These are phyloP conservation scores for Phocides pigmalion DNA, from an alignment of 1,140 invertebrate genomes.

Conservation along the genomic window DNA sequence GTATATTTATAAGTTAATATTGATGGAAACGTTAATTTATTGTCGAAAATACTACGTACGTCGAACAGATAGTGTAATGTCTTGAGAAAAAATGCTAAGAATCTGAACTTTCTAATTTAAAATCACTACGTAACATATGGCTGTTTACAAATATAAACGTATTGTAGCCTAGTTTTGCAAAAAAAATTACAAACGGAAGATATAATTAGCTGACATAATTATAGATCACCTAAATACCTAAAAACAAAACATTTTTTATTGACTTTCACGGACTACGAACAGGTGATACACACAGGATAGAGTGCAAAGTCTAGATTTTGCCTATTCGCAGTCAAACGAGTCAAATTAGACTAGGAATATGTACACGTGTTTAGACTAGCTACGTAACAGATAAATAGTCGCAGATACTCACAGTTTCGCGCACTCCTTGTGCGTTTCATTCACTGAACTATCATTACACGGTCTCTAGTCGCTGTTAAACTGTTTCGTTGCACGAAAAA, in stretches of 20 bases:
- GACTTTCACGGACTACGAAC: slow-evolving; percentile 42
- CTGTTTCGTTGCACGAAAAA: slow-evolving; percentile 55
- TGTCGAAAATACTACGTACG: too few relatives aligned
- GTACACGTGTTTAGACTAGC: slow-evolving; percentile 48
- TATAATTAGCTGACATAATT: too few relatives aligned
- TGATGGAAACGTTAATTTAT: too few relatives aligned
- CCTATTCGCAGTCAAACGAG: slow-evolving; percentile 37
- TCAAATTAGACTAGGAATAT: slow-evolving; percentile 44
- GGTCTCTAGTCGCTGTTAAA: slow-evolving; percentile 7
- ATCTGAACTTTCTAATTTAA: slow-evolving; percentile 21
- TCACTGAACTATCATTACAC: slow-evolving; percentile 43
- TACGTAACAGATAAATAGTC: slow-evolving; percentile 39
- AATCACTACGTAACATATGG: slow-evolving; percentile 37
- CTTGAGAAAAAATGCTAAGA: too few relatives aligned
- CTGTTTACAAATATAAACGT: slow-evolving; percentile 28
- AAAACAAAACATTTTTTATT: slow-evolving; percentile 44
- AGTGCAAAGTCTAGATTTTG: slow-evolving; percentile 27
- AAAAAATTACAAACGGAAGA: slow-evolving; percentile 25
- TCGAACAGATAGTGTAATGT: too few relatives aligned
- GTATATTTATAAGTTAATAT: too few relatives aligned
- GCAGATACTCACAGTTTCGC: slow-evolving; percentile 60
- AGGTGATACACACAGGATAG: slow-evolving; percentile 16
- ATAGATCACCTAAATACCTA: slow-evolving; percentile 21
- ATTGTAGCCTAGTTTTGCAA: slow-evolving; percentile 28
- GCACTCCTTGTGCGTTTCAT: slow-evolving; percentile 47